Evolutionary conservation across 1,140 invertebrate genomes (phyloP).

Genomic region (Bombus superbus): DNA sequence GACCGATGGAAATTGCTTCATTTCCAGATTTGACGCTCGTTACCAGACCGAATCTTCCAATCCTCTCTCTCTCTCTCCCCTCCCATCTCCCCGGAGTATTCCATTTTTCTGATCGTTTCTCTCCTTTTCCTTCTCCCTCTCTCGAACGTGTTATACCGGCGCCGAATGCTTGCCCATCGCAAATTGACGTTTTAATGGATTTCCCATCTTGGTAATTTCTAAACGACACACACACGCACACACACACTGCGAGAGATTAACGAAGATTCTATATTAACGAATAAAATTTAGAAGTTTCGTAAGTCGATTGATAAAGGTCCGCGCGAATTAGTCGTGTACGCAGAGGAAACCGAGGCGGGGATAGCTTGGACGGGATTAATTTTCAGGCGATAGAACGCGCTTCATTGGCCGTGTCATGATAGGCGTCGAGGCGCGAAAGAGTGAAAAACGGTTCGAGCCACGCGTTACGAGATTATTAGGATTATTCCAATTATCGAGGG

Average conservation of each 20-base stretch:
- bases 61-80: no score
- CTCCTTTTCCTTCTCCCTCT: neutral
- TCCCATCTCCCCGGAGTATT: neutral
- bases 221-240: neutral
- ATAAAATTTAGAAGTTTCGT: no score
- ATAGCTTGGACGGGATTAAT: neutral
- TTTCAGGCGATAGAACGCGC: conserved; percentile 3
- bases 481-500: conserved; percentile 16
- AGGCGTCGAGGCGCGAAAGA: neutral
- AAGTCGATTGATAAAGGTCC: neutral
- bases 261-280: no score
- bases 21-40: conserved; percentile 31
- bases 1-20: conserved; percentile 24
- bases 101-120: conserved; percentile 1
- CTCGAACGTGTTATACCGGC: neutral
- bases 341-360: neutral
- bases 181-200: conserved; percentile 11
- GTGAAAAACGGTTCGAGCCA: neutral
- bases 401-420: conserved; percentile 1
- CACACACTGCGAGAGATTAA: no score
- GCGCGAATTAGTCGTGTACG: neutral
- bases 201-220: neutral
- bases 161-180: neutral
- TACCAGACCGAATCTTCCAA: neutral
- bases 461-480: conserved; percentile 38